Evolutionary conservation across 2,113 vertebrate species (phyloP).

Genomic region (Gasterosteus nipponicus): DNA sequence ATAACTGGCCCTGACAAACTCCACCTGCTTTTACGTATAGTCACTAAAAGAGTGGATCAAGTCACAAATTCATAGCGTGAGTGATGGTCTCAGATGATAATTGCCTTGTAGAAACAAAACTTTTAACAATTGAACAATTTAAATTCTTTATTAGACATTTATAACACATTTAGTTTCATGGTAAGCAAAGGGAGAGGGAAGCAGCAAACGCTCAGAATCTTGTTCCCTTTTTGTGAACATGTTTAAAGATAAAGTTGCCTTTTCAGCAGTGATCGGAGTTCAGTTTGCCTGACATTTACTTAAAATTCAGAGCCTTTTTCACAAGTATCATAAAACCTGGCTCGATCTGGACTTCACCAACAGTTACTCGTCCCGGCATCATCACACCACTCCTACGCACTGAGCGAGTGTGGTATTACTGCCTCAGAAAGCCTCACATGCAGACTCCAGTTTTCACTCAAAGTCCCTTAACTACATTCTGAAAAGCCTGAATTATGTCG

Average conservation of each 20-base stretch:
- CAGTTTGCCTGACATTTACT: not conserved
- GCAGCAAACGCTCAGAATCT: constrained; percentile 53
- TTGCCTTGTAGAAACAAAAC: constrained; percentile 51
- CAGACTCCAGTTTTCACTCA: constrained; percentile 22
- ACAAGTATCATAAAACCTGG: constrained; percentile 21
- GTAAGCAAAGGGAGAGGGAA: constrained; percentile 58
- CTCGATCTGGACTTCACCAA: constrained; percentile 36
- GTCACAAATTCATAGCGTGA: constrained; percentile 61
- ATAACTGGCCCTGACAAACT: constrained; percentile 82
- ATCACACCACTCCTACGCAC: constrained; percentile 27
- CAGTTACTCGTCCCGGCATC: constrained; percentile 11
- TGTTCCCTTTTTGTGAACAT: constrained; percentile 70
- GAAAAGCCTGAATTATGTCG: constrained; percentile 8
- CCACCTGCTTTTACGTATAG: constrained; percentile 70
- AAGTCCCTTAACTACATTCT: not conserved
- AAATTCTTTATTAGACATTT: constrained; percentile 71
- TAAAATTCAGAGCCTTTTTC: constrained; percentile 21
- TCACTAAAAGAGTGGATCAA: constrained; percentile 72
- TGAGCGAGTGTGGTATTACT: constrained; percentile 25
- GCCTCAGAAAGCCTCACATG: constrained; percentile 38
- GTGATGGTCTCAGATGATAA: constrained; percentile 53
- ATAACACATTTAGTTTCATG: constrained; percentile 62
- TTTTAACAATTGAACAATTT: constrained; percentile 58
- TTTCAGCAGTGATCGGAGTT: constrained; percentile 5
- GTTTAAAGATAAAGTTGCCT: constrained; percentile 28